Base-by-base conservation (phyloP, 2,797 vertebrate species). In the Parambassis ranga region DNA sequence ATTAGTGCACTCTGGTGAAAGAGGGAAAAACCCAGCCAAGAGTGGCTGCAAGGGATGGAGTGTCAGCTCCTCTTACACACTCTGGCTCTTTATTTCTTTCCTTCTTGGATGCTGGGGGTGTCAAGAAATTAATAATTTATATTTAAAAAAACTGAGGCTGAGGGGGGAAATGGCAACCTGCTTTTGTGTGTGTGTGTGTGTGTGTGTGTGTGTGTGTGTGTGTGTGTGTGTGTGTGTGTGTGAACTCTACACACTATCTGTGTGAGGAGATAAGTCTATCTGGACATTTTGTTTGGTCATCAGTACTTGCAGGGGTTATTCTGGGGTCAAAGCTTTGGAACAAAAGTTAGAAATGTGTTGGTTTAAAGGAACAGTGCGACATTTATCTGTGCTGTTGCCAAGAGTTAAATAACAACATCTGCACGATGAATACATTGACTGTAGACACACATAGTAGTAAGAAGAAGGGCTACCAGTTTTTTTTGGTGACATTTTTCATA, bases 1-100 rank as follows among this genome's bases (percentile, higher is more conserved):
- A 89, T 90, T 90, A 89, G 85, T 77, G 76, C 70, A 24, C 71
- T 79, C 57, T 81, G 75, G 79, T 74, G 72, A 88, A 81, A 77
- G 72, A 66, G 75, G 55, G 6, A 52, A 44, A 65, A 79, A 81
- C 49, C 74, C 39, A 63, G 51, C 67, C 38, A 20, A 70, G 64
- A 66, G 73, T 64, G 52, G 73, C 86, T 77, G 63, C 37, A 46
- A 70, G 86, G 69, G 76, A 68, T 41, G 48, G 41, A 31, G 11
- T 71, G 85, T 87, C 87, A 75, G 67, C 65, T 77, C 71, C 10
- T 63, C 75, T 87, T 87, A 68, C 51, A 71, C 50, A 73, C 50
- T 61, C 67, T 65, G 78, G 70, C 69, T 70, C 68, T 74, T 81
- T 72, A 57, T 75, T 74, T 59, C 33, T 61, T 38, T 46, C 48